Conservation (phyloP, 2,113 vertebrate genomes). For the Onychostoma macrolepis region DNA sequence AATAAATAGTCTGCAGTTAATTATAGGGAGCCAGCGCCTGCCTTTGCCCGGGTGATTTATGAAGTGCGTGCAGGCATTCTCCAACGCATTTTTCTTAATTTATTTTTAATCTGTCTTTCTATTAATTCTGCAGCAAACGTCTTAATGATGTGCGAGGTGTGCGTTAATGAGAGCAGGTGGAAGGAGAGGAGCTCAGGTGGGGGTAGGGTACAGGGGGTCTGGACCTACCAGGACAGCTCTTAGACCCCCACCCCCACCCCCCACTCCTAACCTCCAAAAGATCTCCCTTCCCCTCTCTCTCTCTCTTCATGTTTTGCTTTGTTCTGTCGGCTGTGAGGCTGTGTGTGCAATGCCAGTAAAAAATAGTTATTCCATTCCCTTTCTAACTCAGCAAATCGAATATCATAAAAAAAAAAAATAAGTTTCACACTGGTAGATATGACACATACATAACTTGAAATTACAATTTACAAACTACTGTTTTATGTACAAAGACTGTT, state of each 20-base stretch:
- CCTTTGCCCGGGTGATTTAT: constrained; percentile 95
- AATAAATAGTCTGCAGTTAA: constrained; percentile 99
- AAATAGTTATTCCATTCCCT: neutral
- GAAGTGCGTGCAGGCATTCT: constrained; percentile 87
- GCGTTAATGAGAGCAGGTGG: constrained; percentile 86
- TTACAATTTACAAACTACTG: neutral
- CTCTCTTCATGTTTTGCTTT: neutral
- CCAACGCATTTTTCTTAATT: constrained; percentile 99
- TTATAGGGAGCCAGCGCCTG: constrained; percentile 88
- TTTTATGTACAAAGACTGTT: neutral
- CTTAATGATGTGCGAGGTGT: constrained; percentile 94
- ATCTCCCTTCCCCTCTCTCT: neutral
- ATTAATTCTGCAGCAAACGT: constrained; percentile 97
- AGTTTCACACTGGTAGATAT: neutral
- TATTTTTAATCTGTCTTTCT: constrained; percentile 99
- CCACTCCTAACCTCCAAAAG: neutral
- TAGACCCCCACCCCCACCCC: neutral
- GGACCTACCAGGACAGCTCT: constrained; percentile 48
- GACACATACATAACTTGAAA: neutral
- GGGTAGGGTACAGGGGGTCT: constrained; percentile 44
- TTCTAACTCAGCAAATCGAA: neutral
- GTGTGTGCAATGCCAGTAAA: neutral
- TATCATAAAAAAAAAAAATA: neutral
- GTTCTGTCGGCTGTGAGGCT: neutral
- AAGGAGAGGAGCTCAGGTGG: constrained; percentile 58